Evolutionary conservation across 2,113 vertebrate species (phyloP).

Genomic region (Myocastor coypus): DNA sequence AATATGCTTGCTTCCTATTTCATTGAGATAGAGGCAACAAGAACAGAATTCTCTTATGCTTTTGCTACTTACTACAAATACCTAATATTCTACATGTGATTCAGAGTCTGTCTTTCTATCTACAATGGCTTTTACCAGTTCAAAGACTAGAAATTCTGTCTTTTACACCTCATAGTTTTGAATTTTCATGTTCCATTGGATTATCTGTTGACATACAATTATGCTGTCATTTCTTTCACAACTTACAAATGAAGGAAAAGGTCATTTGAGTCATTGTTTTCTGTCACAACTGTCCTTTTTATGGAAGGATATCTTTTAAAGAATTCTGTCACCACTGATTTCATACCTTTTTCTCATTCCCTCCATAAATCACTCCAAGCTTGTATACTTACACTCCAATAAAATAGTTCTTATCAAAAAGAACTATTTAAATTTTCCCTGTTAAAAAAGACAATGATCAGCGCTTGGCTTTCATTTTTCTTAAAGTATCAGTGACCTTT

Average conservation of each 20-base stretch:
- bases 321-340: neutral
- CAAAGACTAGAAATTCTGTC: neutral
- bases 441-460: neutral
- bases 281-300: neutral
- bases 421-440: neutral
- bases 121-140: neutral
- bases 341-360: neutral
- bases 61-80: neutral
- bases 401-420: conserved; percentile 21
- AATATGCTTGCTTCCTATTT: conserved; percentile 1
- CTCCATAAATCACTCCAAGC: neutral
- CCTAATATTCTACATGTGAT: neutral
- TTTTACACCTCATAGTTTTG: neutral
- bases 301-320: neutral
- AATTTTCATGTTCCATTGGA: neutral
- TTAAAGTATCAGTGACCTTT: neutral
- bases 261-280: neutral
- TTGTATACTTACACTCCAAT: neutral
- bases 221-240: neutral
- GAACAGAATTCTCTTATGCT: neutral
- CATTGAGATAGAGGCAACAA: conserved; percentile 2
- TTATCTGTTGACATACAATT: neutral
- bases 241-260: neutral
- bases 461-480: neutral
- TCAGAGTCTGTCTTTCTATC: neutral